These are phyloP conservation scores for Dorcus parallelipipedus DNA, from an alignment of 2,888 invertebrate species.

Conservation along the genomic window DNA sequence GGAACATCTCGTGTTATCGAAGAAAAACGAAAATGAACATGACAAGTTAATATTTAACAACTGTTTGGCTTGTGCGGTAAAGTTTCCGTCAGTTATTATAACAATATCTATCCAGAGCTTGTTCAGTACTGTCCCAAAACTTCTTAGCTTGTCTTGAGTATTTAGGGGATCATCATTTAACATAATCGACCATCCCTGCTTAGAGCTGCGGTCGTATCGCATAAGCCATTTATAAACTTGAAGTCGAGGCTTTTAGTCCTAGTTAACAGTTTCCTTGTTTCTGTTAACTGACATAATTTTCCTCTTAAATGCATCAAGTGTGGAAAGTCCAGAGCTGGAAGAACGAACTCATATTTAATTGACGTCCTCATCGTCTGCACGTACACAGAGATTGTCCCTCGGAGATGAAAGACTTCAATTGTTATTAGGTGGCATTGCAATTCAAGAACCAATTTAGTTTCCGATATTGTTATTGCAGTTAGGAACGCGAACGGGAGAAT, in stretches of 20 bases:
- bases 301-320: conserved; percentile 48
- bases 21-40: too few species aligned
- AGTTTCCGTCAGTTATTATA: too few species aligned
- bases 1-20: too few species aligned
- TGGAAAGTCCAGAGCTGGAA: conserved; percentile 38
- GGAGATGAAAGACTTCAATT: too few species aligned
- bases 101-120: too few species aligned
- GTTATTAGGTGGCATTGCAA: conserved; percentile 16
- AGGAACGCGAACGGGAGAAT: conserved; percentile 17
- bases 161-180: conserved; percentile 32
- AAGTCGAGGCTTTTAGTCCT: conserved; percentile 45
- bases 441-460: conserved; percentile 17
- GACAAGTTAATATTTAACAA: too few species aligned
- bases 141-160: conserved; percentile 19
- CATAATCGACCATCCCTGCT: conserved; percentile 36
- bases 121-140: neutral
- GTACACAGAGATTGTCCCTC: neutral
- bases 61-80: too few species aligned
- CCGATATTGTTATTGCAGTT: conserved; percentile 14
- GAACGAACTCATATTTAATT: conserved; percentile 38
- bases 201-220: conserved; percentile 35
- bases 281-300: conserved; percentile 47
- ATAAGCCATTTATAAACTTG: conserved; percentile 44
- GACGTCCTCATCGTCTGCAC: conserved; percentile 11
- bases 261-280: conserved; percentile 46